Evolutionary conservation across 23 tunicate species (phyloP), one percentile per base, ranked within the genome.

Genomic region (Botrylloides violaceus): DNA sequence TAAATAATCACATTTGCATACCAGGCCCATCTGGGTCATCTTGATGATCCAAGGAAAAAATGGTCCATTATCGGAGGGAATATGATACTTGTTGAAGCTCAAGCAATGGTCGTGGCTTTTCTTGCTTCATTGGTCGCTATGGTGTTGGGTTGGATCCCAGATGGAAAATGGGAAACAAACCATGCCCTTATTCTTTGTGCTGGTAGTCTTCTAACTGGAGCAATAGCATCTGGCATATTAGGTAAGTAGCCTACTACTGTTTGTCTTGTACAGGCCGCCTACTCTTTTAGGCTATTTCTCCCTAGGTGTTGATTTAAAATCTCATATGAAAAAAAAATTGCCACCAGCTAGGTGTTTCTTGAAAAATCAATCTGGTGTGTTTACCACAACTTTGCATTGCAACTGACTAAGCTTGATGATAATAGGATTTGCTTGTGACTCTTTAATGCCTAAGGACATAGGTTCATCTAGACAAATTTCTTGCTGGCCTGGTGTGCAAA

Each of bases 51-150:
- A 23, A 22, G 23, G 34, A 81, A 59, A 49, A 65, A 71, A 9
- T 68, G 75, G 76, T 65, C 59, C 7, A 88, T 88, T 6, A 59
- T 88, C 20, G 58, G 70, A 66, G 96, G 96, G 2, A 81, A 88
- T 68, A 83, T 88, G 79, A 61, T 82, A 3, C 48, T 88, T 32
- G 96, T 88, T 1, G 96, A 88, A 65, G 96, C 88, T 7, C 91
- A 91, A 49, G 99, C 99, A 6, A 81, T 86, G 82, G 99, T 94
- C 24, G 81, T 94, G 59, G 93, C 95, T 32, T 86, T 86, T 36
- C 57, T 94, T 20, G 99, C 93, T 26, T 94, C 99, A 3, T 39
- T 94, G 32, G 89, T 86, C 15, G 99, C 99, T 3, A 94, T 94
- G 87, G 61, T 82, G 66, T 48, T 94, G 3, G 88, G 93, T 2